phyloP scores from a whole-genome alignment of 2,797 vertebrate genomes.

The Leptodactylus fallax region DNA sequence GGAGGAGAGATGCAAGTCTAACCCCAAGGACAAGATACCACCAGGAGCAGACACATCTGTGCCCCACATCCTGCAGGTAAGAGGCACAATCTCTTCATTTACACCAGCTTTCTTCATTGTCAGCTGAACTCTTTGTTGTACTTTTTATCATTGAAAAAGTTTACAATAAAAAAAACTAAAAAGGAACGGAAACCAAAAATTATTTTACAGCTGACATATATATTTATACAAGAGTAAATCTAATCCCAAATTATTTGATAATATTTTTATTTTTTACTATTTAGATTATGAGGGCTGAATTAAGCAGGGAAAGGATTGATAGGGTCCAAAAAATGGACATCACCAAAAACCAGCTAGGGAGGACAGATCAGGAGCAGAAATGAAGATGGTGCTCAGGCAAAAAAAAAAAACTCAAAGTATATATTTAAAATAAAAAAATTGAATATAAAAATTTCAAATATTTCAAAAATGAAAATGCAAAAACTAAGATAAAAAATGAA shows the following conservation, averaged over 20 bases:
- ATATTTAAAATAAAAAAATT: no score
- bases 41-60: slow-evolving; percentile 43
- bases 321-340: no score
- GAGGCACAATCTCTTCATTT: not conserved
- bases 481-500: no score
- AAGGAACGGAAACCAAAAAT: not conserved
- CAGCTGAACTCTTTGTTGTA: no score
- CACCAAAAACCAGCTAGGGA: no score
- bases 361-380: no score
- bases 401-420: no score
- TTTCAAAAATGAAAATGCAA: no score
- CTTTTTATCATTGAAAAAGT: not conserved
- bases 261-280: not conserved
- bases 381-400: not conserved
- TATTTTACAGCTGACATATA: no score
- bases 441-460: not conserved
- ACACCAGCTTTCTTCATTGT: not conserved
- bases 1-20: slow-evolving; percentile 13
- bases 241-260: not conserved
- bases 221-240: not conserved
- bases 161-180: not conserved
- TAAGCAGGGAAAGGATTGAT: not conserved
- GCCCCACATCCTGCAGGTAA: slow-evolving; percentile 55
- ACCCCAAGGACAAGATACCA: slow-evolving; percentile 14
- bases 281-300: not conserved